Percentiles rank a stretch among this genome's conserved stretches.
phyloP scores from a whole-genome alignment of 2,797 vertebrate species.

The Sebastes miniatus region DNA sequence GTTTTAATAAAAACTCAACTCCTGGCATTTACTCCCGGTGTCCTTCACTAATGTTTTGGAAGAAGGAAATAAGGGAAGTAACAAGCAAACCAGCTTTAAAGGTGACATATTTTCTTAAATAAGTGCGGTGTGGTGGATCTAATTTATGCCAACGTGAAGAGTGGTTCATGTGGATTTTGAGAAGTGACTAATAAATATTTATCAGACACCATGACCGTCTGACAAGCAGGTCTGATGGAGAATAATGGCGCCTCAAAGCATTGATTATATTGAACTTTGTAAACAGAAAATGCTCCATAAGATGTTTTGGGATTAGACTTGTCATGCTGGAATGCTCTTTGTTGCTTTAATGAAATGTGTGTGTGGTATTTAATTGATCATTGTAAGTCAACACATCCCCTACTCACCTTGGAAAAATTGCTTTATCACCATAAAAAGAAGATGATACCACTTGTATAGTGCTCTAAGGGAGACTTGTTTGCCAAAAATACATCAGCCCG shows the following conservation, averaged over 20 bases:
- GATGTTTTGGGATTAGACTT: not conserved
- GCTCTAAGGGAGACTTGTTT: not conserved
- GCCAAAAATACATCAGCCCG: not conserved
- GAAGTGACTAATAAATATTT: not conserved
- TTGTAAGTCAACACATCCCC: not conserved
- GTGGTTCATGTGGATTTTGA: not conserved
- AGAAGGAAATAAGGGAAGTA: fast-evolving
- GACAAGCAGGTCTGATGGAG: not conserved
- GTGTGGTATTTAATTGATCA: not conserved
- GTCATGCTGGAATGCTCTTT: not conserved
- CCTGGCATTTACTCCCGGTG: not conserved
- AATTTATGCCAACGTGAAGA: not conserved
- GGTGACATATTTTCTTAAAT: not conserved
- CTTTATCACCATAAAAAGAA: not conserved
- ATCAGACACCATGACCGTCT: not conserved
- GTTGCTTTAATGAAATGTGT: not conserved
- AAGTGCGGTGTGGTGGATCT: not conserved
- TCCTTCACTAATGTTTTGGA: not conserved
- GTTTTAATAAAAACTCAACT: too few relatives aligned
- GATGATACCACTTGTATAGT: not conserved
- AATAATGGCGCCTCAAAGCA: not conserved
- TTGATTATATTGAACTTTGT: not conserved
- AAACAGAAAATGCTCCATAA: not conserved
- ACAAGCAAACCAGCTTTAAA: not conserved
- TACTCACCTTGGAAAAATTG: not conserved